Evolutionary conservation across 2,888 invertebrate species (phyloP).

Genomic region (Amiota minor): DNA sequence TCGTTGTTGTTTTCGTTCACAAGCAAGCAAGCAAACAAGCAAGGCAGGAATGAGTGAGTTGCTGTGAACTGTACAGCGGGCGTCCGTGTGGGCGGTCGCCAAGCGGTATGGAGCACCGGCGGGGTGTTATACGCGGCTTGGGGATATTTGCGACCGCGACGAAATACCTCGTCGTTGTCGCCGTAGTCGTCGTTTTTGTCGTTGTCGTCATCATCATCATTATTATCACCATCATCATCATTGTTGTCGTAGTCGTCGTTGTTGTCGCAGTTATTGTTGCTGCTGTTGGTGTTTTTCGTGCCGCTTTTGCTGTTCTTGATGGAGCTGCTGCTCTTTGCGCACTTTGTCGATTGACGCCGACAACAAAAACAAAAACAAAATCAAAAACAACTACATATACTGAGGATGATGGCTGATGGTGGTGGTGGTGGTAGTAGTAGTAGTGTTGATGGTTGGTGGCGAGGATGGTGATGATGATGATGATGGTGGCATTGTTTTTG

Average conservation of each 20-base stretch:
- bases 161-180: constrained; percentile 13
- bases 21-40: constrained; percentile 4
- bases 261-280: constrained; percentile 54
- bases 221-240: constrained; percentile 52
- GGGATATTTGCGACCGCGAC: constrained; percentile 20
- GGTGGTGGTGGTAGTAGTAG: constrained; percentile 15
- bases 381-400: no score
- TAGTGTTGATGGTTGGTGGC: constrained; percentile 20
- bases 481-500: constrained; percentile 42
- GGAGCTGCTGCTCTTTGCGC: constrained; percentile 41
- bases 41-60: constrained; percentile 7
- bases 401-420: constrained; percentile 18
- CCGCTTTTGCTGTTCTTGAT: constrained; percentile 40
- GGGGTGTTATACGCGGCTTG: constrained; percentile 24
- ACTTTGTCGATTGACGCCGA: constrained; percentile 16
- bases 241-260: constrained; percentile 38
- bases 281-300: constrained; percentile 42
- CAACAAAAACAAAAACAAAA: not conserved
- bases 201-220: not conserved
- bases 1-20: constrained; percentile 46
- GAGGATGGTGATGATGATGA: constrained; percentile 27
- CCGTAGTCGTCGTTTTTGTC: not conserved
- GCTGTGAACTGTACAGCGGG: constrained; percentile 41
- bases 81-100: constrained; percentile 58
- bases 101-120: constrained; percentile 45